phyloP scores from a whole-genome alignment of 2,888 invertebrate species.

The Heteropelma amictum region DNA sequence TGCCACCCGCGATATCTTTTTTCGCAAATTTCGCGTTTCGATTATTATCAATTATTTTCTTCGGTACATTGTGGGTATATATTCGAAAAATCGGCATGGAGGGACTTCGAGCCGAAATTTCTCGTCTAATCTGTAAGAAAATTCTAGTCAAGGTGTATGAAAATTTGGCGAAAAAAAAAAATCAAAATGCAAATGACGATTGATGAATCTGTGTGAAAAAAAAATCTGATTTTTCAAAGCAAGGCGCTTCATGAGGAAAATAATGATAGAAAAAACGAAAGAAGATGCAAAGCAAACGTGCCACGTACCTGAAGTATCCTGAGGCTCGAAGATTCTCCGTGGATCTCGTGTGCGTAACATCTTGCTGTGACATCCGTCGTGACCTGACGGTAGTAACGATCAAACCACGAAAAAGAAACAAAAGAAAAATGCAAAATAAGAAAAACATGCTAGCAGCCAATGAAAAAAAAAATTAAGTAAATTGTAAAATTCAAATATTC shows the following conservation, averaged over 20 bases:
- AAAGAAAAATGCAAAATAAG: conserved; percentile 71
- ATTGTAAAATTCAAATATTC: conserved; percentile 26
- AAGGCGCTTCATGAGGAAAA: too few species aligned
- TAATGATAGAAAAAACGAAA: conserved; percentile 7
- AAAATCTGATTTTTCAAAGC: too few species aligned
- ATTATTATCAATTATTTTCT: too few species aligned
- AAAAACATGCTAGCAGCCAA: conserved; percentile 68
- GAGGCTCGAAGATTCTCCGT: conserved; percentile 72
- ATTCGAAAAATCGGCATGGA: too few species aligned
- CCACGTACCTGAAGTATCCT: conserved; percentile 74
- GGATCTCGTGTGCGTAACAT: conserved; percentile 79
- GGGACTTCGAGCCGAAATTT: too few species aligned
- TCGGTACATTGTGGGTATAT: too few species aligned
- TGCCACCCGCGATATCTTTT: background rate
- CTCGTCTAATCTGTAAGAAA: too few species aligned
- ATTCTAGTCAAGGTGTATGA: too few species aligned
- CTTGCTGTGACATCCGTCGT: conserved; percentile 91
- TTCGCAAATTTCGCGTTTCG: too few species aligned
- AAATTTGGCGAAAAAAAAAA: conserved; percentile 51
- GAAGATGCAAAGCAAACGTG: conserved; percentile 41
- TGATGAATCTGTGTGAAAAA: too few species aligned
- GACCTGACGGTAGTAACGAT: conserved; percentile 81
- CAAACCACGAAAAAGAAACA: conserved; percentile 80
- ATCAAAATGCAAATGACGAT: background rate
- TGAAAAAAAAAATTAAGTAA: conserved; percentile 32